Conservation (phyloP, 1,140 invertebrate genomes). For the Cotesia typhae region DNA sequence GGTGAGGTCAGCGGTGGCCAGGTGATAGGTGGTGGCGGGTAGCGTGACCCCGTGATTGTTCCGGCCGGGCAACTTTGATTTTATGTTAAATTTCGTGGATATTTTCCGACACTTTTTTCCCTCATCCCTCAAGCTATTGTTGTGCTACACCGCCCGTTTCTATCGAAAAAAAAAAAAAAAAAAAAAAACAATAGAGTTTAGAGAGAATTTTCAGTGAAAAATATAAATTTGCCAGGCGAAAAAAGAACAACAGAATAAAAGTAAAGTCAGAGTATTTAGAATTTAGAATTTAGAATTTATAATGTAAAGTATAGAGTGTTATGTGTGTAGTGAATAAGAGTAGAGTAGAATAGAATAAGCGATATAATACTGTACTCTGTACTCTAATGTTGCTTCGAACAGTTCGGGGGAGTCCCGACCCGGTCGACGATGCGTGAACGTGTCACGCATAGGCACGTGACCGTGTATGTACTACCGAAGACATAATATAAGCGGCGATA, state of each 20-base stretch:
- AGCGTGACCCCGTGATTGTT: conserved; percentile 28
- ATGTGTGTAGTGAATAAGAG: conserved; percentile 13
- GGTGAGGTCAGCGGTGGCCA: conserved; percentile 17
- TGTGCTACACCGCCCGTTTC: neutral
- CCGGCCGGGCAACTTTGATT: neutral
- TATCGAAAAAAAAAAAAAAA: neutral
- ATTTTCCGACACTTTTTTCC: neutral
- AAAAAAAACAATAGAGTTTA: too few species aligned
- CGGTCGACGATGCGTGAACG: conserved; percentile 59
- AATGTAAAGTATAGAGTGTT: neutral
- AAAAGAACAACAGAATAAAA: too few species aligned
- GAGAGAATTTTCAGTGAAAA: too few species aligned
- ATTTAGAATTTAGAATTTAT: neutral
- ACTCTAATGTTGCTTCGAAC: conserved; percentile 38
- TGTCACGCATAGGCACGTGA: conserved; percentile 66
- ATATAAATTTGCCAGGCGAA: too few species aligned
- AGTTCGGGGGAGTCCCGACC: conserved; percentile 49
- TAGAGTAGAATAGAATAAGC: conserved; percentile 10
- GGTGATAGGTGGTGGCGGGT: conserved; percentile 21
- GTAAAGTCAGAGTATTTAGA: too few species aligned
- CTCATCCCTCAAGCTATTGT: neutral
- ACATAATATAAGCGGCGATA: conserved; percentile 53
- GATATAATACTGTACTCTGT: too few species aligned
- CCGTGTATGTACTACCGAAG: conserved; percentile 55
- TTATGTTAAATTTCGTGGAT: neutral